Evolutionary conservation across 2,797 vertebrate species (phyloP), one percentile per base, ranked within the genome.

Genomic region (Microhierax caerulescens): DNA sequence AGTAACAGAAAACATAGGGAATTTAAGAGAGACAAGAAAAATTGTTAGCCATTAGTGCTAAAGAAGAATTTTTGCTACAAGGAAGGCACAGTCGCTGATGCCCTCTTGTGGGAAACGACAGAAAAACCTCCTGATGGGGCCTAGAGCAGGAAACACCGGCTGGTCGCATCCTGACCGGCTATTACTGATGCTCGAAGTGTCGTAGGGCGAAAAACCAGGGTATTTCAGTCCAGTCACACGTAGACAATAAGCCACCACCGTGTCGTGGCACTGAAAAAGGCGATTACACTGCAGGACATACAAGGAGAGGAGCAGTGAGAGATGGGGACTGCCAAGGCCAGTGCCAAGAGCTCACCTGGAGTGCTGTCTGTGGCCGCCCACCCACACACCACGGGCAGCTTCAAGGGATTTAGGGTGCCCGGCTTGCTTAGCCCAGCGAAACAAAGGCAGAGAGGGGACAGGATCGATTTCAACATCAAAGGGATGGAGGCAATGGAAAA

Each of bases 101-200:
- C 92, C 94, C 82, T 86, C 95, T 94, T 27, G 73, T 86, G 95
- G 88, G 80, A 83, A 85, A 63, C 2, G 11, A 54, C 45, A 4
- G 23, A 21, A 65, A 24, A 25, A 17, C 2, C 47, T 50, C 41
- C 53, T 8, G 37, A 21, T 1, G 2, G 9, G 57, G 59, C 56
- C 12, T 1, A 2, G 48, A 30, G 65, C 36, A 34, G 75, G 20
- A 65, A 61, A 2, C 28, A 13, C 0, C 0, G 0, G 32, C 13
- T 11, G 2, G 4, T 57, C 30, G 30, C 32, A 12, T 6, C 3
- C 59, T 30, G 43, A 24, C 17, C 2, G 1, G 37, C 50, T 23
- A 5, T 11, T 10, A 7, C 22, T 1, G 4, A 5, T 0, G 3
- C 41, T 51, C 43, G n/a, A 8, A 39, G 30, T 5, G 23, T 4